Evolutionary conservation across 2,888 invertebrate species (phyloP), one percentile per base, ranked within the genome.

Genomic region (Drosophila affinis): DNA sequence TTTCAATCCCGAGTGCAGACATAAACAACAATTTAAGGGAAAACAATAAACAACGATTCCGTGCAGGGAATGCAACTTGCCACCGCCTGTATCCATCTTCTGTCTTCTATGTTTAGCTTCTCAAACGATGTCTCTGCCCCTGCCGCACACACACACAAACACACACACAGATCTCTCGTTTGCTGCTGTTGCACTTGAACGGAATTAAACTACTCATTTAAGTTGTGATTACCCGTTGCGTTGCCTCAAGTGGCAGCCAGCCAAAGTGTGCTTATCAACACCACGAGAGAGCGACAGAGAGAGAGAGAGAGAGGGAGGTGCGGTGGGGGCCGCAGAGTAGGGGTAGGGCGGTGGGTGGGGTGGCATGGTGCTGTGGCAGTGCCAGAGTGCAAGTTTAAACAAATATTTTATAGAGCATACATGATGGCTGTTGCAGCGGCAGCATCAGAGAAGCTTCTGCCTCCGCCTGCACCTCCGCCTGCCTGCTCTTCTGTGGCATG

Each of bases 401-500:
- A 84, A 83, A 86, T 79, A 81, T 82, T 83, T 84, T 87, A 79
- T 87, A 81, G 83, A 83, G 83, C 83, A 83, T 81, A 55, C 80
- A 86, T 61, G 79, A 80, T 69, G 69, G 52, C 44, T 21, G 61
- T 34, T 27, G 34, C 18, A 14, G 29, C 44, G 34, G 51, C 51
- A 64, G 70, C 61, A 55, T 51, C 61, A 44, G 46, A 44, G 39
- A 39, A 61, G 55, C 44, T 12, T 3, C 32, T 32, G 34, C 12
- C 12, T 24, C 55, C 65, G 0, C 21, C 21, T 21, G n/a, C n/a
- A n/a, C n/a, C n/a, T n/a, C n/a, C n/a, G n/a, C n/a, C 21, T 0
- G 24, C 24, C 3, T 24, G 24, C 24, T 32, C 56, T 45, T 29
- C 65, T 57, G 65, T 49, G 51, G 55, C 54, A 21, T 18, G 55